Percentiles rank a stretch among this genome's conserved stretches.
Conservation (phyloP, 2,888 invertebrate species). For the Steinernema hermaphroditum region DNA sequence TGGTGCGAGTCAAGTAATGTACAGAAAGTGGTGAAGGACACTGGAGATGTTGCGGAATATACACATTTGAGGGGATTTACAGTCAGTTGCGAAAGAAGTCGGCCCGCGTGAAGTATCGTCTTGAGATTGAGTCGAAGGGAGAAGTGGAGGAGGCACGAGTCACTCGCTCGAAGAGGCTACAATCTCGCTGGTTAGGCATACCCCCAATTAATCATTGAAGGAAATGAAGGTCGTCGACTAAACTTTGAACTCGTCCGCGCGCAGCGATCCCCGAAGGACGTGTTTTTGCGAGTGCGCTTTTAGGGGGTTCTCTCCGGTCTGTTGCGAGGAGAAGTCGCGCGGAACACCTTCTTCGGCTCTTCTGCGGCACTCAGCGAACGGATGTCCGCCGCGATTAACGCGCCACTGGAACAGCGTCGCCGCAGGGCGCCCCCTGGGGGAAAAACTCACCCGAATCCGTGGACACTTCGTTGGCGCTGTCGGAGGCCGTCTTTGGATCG, state of each 20-base stretch:
- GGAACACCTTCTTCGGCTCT: too few species aligned
- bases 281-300: too few species aligned
- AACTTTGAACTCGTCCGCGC: too few species aligned
- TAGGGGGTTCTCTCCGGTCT: too few species aligned
- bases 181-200: too few species aligned
- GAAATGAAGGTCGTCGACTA: too few species aligned
- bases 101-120: slow-evolving; percentile 8
- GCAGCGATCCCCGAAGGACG: too few species aligned
- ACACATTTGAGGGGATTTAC: background rate
- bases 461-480: background rate
- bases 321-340: too few species aligned
- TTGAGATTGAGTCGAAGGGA: slow-evolving; percentile 16
- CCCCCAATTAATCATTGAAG: too few species aligned
- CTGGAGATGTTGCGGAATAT: background rate
- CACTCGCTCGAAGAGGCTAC: slow-evolving; percentile 1
- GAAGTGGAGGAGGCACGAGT: background rate
- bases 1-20: background rate
- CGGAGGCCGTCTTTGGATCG: background rate
- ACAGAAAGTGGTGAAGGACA: background rate
- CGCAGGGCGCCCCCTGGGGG: background rate
- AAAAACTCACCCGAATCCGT: slow-evolving; percentile 9
- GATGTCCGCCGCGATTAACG: background rate
- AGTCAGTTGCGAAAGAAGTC: slow-evolving; percentile 2
- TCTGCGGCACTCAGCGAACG: too few species aligned
- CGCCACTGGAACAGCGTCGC: background rate